Percentiles rank a stretch among this genome's conserved stretches.
phyloP scores from a whole-genome alignment of 2,888 invertebrate genomes.

The Ormyrus rosae region DNA sequence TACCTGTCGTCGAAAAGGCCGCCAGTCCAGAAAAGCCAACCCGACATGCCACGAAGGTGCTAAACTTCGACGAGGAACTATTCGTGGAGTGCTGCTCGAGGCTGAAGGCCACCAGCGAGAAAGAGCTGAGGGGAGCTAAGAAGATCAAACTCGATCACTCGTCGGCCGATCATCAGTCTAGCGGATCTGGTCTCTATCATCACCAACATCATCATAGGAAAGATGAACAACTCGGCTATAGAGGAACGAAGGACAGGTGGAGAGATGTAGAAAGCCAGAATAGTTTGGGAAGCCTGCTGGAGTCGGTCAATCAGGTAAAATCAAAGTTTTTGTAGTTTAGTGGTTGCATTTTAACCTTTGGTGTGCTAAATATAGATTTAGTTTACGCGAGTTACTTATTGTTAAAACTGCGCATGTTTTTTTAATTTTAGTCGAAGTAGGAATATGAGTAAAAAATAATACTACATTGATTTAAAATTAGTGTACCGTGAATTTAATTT shows the following conservation, averaged over 20 bases:
- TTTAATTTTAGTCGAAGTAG: too few relatives aligned
- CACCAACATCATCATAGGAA: conserved; percentile 59
- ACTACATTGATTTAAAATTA: too few relatives aligned
- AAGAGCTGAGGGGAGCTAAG: conserved; percentile 72
- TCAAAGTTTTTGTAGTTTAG: not conserved
- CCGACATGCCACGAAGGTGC: conserved; percentile 67
- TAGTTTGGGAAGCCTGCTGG: conserved; percentile 72
- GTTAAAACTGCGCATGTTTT: too few relatives aligned
- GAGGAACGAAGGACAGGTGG: conserved; percentile 69
- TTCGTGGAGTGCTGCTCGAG: conserved; percentile 74
- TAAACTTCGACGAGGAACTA: conserved; percentile 73
- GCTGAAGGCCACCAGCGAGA: conserved; percentile 73
- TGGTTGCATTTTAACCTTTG: not conserved
- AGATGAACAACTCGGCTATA: conserved; percentile 64
- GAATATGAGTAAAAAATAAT: too few relatives aligned
- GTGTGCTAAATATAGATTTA: too few relatives aligned
- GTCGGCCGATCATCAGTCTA: conserved; percentile 60
- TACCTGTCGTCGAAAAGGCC: not conserved
- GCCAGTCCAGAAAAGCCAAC: conserved; percentile 28
- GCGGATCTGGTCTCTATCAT: not conserved
- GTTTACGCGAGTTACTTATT: too few relatives aligned
- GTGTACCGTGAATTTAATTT: too few relatives aligned
- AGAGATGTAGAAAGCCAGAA: conserved; percentile 74
- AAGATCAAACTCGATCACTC: conserved; percentile 73
- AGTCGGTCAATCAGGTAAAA: conserved; percentile 73